phyloP scores from a whole-genome alignment of 2,797 vertebrate species.

The Halcyon chelicuti region DNA sequence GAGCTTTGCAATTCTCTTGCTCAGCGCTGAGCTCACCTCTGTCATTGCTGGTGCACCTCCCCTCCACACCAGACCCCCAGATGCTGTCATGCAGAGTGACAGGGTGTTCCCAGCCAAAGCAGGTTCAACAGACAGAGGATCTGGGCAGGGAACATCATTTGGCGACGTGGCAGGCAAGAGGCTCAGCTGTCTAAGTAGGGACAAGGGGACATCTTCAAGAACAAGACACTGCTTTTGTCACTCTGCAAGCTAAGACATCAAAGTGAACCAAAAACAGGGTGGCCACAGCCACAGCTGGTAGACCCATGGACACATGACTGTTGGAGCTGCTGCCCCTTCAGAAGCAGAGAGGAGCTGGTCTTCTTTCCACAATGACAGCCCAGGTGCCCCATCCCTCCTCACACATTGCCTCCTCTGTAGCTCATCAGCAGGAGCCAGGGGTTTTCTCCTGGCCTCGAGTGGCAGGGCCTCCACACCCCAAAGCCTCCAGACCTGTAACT shows the following conservation, averaged over 20 bases:
- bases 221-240: neutral
- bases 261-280: neutral
- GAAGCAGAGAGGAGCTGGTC: neutral
- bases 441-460: neutral
- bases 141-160: neutral
- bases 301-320: accelerated
- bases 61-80: neutral
- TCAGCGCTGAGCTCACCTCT: neutral
- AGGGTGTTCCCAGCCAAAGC: neutral
- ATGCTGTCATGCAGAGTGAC: accelerated
- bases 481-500: neutral
- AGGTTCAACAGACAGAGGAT: neutral
- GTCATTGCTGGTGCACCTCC: neutral
- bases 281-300: neutral
- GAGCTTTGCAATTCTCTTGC: neutral
- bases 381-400: neutral
- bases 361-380: neutral
- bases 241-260: neutral
- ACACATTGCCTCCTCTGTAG: accelerated
- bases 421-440: neutral
- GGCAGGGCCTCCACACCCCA: neutral
- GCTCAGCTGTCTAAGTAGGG: neutral
- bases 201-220: neutral
- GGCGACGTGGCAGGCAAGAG: neutral
- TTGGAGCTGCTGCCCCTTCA: neutral